These are phyloP conservation scores for Hassar affinis DNA, from an alignment of 2,113 vertebrate species.

Conservation along the genomic window DNA sequence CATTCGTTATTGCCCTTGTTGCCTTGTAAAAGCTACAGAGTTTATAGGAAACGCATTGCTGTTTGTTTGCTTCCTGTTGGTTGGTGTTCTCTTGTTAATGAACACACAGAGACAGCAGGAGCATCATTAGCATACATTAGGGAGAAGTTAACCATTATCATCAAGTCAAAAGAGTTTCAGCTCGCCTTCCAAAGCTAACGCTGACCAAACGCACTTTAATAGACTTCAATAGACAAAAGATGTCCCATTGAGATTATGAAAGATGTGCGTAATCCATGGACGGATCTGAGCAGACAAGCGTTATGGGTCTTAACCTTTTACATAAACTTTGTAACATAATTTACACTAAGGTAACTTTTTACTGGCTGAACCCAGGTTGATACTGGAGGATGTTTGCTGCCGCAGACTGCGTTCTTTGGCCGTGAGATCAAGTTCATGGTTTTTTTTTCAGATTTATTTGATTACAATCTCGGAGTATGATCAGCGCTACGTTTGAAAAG, in stretches of 20 bases:
- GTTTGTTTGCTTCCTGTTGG: conserved; percentile 51
- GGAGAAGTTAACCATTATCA: conserved; percentile 56
- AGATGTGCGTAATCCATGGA: not conserved
- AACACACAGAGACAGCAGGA: conserved; percentile 29
- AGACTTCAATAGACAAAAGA: too few species aligned
- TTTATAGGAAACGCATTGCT: conserved; percentile 30
- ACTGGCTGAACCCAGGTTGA: not conserved
- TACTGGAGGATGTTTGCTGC: not conserved
- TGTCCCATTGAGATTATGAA: too few species aligned
- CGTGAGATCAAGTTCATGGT: not conserved
- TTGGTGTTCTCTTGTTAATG: conserved; percentile 47
- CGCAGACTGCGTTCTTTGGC: not conserved
- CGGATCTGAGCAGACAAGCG: not conserved
- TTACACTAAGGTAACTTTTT: not conserved
- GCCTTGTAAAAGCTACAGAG: conserved; percentile 4
- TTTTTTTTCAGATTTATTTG: not conserved
- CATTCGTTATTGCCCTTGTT: conserved; percentile 3
- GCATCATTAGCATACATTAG: conserved; percentile 35
- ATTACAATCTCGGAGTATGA: not conserved
- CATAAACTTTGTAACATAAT: not conserved
- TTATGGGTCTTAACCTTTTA: not conserved
- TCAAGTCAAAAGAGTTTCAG: conserved; percentile 23
- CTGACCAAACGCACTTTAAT: conserved; percentile 42
- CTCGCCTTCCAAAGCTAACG: conserved; percentile 25
- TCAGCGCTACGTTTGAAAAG: not conserved